Evolutionary conservation across 2,888 invertebrate genomes (phyloP).

Genomic region (Tiliacea aurago): DNA sequence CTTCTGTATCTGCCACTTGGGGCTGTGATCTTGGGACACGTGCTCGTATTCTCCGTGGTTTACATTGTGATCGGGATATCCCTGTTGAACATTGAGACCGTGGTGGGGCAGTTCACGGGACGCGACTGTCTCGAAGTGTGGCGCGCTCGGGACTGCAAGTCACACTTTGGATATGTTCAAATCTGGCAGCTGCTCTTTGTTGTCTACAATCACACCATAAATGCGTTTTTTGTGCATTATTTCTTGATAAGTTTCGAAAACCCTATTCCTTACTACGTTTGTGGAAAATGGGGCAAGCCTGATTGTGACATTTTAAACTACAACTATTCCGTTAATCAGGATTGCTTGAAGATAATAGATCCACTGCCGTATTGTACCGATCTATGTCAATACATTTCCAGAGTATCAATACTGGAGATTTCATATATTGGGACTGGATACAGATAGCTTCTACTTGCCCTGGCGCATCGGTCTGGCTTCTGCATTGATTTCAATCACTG

Average conservation of each 20-base stretch:
- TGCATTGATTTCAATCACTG: slow-evolving; percentile 67
- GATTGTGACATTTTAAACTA: slow-evolving; percentile 74
- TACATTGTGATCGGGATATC: slow-evolving; percentile 80
- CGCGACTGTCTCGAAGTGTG: slow-evolving; percentile 83
- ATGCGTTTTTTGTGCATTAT: slow-evolving; percentile 81
- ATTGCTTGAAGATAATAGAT: slow-evolving; percentile 74
- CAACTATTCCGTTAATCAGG: slow-evolving; percentile 81
- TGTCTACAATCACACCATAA: slow-evolving; percentile 74
- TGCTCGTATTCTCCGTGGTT: slow-evolving; percentile 66
- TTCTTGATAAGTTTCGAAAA: slow-evolving; percentile 83
- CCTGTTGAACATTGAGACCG: slow-evolving; percentile 83
- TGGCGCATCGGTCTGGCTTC: slow-evolving; percentile 83
- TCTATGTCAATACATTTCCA: slow-evolving; percentile 77
- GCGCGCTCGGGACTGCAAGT: slow-evolving; percentile 78
- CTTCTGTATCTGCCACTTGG: slow-evolving; percentile 70
- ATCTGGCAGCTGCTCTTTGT: slow-evolving; percentile 77
- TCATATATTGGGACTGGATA: slow-evolving; percentile 64
- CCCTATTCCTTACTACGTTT: slow-evolving; percentile 80
- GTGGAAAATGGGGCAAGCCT: slow-evolving; percentile 76
- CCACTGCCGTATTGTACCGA: slow-evolving; percentile 70
- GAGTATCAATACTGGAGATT: slow-evolving; percentile 83
- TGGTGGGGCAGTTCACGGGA: slow-evolving; percentile 83
- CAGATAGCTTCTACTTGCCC: slow-evolving; percentile 67
- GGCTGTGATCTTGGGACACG: slow-evolving; percentile 73
- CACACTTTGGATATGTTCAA: slow-evolving; percentile 80